A percentile compares a stretch with the other conserved stretches of the same genome.
Evolutionary conservation across 2,888 invertebrate species (phyloP).

Genomic region (Hoplodrina ambigua): DNA sequence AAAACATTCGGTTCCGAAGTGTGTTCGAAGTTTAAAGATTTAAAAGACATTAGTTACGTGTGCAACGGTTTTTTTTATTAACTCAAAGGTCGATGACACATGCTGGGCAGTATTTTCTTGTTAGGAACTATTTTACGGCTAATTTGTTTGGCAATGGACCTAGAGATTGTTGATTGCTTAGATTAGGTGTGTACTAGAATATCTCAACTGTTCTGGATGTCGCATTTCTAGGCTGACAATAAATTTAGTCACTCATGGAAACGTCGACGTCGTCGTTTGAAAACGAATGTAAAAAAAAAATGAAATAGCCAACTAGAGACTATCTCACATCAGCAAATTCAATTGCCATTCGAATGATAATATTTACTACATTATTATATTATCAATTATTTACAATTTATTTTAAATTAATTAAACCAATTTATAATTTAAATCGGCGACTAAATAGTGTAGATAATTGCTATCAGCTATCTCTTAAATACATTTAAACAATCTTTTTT

Average conservation of each 20-base stretch:
- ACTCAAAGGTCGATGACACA: conserved; percentile 55
- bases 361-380: not conserved
- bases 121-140: conserved; percentile 38
- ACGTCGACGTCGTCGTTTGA: not conserved
- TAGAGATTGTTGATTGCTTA: conserved; percentile 2
- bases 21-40: conserved; percentile 52
- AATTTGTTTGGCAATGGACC: conserved; percentile 37
- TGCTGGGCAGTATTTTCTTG: conserved; percentile 20
- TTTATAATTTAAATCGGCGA: not conserved
- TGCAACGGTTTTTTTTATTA: conserved; percentile 60
- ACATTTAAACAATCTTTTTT: not conserved
- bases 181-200: conserved; percentile 11
- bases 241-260: not conserved
- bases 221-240: not conserved
- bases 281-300: not conserved
- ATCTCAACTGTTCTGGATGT: conserved; percentile 1
- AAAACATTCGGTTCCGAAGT: conserved; percentile 43
- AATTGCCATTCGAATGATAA: too few species aligned
- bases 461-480: not conserved
- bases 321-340: not conserved
- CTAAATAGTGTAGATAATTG: not conserved
- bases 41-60: conserved; percentile 68
- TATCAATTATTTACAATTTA: not conserved
- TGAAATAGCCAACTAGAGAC: too few species aligned
- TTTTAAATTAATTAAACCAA: not conserved